A percentile compares a stretch with the other conserved stretches of the same genome.
These are phyloP conservation scores for Oryzias curvinotus DNA, from an alignment of 2,113 vertebrate genomes.

Conservation along the genomic window DNA sequence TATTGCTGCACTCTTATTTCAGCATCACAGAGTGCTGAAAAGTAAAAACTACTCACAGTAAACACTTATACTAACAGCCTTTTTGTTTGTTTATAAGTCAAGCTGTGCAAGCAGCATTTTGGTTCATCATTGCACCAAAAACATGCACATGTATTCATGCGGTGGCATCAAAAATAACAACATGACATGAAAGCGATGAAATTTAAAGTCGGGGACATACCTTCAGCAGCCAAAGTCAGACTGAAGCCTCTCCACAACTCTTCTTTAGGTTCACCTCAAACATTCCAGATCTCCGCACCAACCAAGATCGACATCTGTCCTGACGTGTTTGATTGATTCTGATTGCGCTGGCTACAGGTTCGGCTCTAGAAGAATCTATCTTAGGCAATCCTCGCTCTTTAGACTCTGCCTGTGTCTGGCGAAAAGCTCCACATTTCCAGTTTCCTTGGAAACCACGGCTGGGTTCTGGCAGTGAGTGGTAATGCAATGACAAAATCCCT, in stretches of 20 bases:
- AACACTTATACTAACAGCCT: neutral
- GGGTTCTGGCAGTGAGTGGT: conserved; percentile 75
- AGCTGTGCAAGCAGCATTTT: no score
- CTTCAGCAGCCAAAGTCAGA: conserved; percentile 62
- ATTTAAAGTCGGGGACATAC: conserved; percentile 57
- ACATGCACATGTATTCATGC: conserved; percentile 12
- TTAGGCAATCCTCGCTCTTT: conserved; percentile 75
- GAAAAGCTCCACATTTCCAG: conserved; percentile 81
- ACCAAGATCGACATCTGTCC: conserved; percentile 36
- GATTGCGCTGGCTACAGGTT: conserved; percentile 69
- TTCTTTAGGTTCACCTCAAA: conserved; percentile 46
- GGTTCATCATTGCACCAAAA: neutral
- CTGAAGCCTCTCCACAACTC: conserved; percentile 48
- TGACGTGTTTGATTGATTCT: conserved; percentile 46
- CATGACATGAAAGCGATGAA: conserved; percentile 5
- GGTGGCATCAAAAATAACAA: conserved; percentile 6
- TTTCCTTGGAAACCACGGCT: conserved; percentile 83
- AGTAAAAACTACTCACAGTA: neutral
- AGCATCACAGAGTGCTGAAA: neutral
- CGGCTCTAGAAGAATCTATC: conserved; percentile 79
- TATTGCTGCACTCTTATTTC: conserved; percentile 13
- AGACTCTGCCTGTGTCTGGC: conserved; percentile 72
- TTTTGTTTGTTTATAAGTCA: no score
- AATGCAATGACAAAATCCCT: conserved; percentile 73
- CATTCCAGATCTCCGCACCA: conserved; percentile 27